Evolutionary conservation across 2,888 invertebrate species (phyloP).

Genomic region (Strigamia crassipes): DNA sequence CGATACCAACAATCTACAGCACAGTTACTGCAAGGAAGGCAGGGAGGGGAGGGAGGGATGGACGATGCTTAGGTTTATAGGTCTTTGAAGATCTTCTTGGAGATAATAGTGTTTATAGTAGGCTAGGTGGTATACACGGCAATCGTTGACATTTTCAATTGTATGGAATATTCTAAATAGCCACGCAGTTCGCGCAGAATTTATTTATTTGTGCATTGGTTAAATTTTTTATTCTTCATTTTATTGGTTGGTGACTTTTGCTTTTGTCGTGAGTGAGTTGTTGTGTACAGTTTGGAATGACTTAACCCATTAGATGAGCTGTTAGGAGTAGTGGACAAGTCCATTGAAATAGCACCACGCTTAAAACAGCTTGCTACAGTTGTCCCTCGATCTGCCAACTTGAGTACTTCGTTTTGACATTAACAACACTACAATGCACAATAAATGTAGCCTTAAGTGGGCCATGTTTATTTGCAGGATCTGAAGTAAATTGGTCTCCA

Average conservation of each 20-base stretch:
- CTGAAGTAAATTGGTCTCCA: neutral
- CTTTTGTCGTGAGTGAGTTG: neutral
- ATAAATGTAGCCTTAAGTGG: neutral
- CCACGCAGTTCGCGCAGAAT: too few relatives aligned
- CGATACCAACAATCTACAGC: neutral
- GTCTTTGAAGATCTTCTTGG: too few relatives aligned
- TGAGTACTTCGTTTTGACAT: neutral
- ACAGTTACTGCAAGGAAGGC: too few relatives aligned
- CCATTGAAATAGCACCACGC: neutral
- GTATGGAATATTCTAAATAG: too few relatives aligned
- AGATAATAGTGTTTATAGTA: too few relatives aligned
- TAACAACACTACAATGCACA: neutral
- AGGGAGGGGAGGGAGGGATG: too few relatives aligned
- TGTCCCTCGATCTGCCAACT: conserved; percentile 3
- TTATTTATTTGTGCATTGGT: too few relatives aligned
- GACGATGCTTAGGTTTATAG: too few relatives aligned
- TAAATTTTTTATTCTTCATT: too few relatives aligned
- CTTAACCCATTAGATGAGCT: neutral
- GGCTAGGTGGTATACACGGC: too few relatives aligned
- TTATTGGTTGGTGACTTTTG: too few relatives aligned
- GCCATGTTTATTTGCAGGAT: neutral
- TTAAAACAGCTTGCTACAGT: neutral
- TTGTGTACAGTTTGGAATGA: neutral
- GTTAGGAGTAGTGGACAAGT: neutral
- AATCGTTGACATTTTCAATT: too few relatives aligned